Evolutionary conservation across 2,888 invertebrate species (phyloP).

Genomic region (Thereva nobilitata): DNA sequence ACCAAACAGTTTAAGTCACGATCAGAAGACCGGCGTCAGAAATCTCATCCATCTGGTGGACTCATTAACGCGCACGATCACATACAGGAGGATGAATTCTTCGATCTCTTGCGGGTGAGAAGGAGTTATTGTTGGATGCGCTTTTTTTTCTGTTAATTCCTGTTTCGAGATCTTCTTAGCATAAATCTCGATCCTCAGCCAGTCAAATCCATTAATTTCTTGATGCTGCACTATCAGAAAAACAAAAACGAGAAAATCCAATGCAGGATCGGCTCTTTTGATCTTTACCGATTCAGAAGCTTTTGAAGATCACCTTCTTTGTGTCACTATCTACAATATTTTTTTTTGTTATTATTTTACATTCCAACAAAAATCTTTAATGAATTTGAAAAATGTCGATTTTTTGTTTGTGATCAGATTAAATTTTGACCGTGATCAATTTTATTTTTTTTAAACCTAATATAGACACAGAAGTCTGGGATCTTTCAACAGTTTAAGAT

Average conservation of each 20-base stretch:
- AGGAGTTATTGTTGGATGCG: neutral
- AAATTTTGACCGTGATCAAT: too few species aligned
- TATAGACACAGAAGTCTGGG: neutral
- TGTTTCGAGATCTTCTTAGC: constrained; percentile 10
- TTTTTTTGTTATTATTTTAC: too few species aligned
- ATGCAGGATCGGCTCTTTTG: too few species aligned
- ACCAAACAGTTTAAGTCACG: constrained; percentile 12
- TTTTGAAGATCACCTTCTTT: too few species aligned
- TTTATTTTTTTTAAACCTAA: too few species aligned
- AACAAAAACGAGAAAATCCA: too few species aligned
- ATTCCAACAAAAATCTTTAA: too few species aligned
- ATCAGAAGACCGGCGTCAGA: constrained; percentile 21
- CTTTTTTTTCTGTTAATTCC: neutral
- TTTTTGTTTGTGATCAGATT: too few species aligned
- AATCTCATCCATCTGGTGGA: constrained; percentile 19
- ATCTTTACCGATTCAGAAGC: too few species aligned
- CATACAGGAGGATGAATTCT: neutral
- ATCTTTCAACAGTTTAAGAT: constrained; percentile 20
- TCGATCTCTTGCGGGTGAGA: neutral
- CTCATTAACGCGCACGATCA: constrained; percentile 15
- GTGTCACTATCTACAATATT: too few species aligned
- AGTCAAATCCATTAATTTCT: constrained; percentile 17
- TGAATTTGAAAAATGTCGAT: too few species aligned
- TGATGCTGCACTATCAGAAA: constrained; percentile 1
- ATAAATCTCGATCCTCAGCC: constrained; percentile 7